Base-by-base conservation (phyloP, 2,113 vertebrate genomes). In the Silurus asotus region DNA sequence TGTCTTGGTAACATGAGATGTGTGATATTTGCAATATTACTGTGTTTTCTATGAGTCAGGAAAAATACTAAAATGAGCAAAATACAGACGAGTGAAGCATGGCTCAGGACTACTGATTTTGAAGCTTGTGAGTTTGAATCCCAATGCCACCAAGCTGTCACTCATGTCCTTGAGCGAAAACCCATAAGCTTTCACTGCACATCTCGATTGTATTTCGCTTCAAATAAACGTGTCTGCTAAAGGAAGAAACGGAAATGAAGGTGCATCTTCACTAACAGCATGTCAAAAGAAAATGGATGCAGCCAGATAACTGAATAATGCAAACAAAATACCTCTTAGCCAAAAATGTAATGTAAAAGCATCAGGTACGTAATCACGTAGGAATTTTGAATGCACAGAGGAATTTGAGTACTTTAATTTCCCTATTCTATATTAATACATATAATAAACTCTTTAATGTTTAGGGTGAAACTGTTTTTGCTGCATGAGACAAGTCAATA, bases 11-110 rank as follows among this genome's bases (percentile, higher is more conserved):
- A 9, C 8, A 55, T 78, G 23, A 74, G 78, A 56, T 6, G 1
- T 59, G 19, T 81, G 65, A 37, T 61, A 37, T 4, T 88, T 90
- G 90, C 84, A 91, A 91, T 92, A 48, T 37, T 65, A 91, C 23
- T 75, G 87, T 78, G 82, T 81, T 82, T 90, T 89, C n/a, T 17
- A 8, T 72, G 37, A 45, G 48, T 70, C 28, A 70, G 28, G 10
- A 69, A 64, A 20, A 64, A 3, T 65, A 9, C 64, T 62, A 62
- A 62, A 8, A 19, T 62, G 61, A 62, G 61, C 61, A 23, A 62
- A 62, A 62, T 64, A 64, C 20, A 64, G 23, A n/a, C 8, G 23
- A n/a, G 20, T n/a, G 62, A 9, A 64, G 62, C 23, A 23, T 6
- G 61, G 19, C 7, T 23, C 19, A 23, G 20, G 20, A 62, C 19